These are phyloP conservation scores for Oeneis ivallda DNA, from an alignment of 2,888 invertebrate genomes.

Conservation along the genomic window DNA sequence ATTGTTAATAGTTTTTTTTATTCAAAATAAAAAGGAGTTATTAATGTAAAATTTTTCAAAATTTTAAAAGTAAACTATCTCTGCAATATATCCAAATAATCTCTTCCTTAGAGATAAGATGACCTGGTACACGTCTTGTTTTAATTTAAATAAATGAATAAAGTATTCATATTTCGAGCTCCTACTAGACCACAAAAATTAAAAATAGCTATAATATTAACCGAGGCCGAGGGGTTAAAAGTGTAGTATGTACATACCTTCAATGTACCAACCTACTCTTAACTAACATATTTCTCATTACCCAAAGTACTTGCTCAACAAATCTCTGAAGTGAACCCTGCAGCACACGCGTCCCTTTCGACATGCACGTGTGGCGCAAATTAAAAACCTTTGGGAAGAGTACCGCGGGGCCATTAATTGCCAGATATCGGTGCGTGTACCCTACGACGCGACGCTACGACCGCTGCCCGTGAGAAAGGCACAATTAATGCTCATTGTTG, in stretches of 20 bases:
- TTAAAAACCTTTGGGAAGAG: constrained; percentile 68
- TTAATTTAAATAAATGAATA: too few species aligned
- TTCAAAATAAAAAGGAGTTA: too few species aligned
- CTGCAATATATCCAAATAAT: too few species aligned
- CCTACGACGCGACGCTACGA: constrained; percentile 44
- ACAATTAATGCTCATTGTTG: constrained; percentile 55
- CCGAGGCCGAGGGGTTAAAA: neutral
- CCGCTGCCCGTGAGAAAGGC: constrained; percentile 56
- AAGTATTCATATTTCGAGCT: too few species aligned
- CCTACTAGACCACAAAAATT: too few species aligned
- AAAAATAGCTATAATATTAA: too few species aligned
- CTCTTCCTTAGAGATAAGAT: too few species aligned
- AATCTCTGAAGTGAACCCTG: constrained; percentile 37
- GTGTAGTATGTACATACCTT: neutral
- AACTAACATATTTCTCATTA: constrained; percentile 36
- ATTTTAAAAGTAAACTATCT: too few species aligned
- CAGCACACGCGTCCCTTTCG: constrained; percentile 69
- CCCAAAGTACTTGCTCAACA: constrained; percentile 34
- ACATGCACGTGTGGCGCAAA: constrained; percentile 72
- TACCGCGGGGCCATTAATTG: constrained; percentile 66
- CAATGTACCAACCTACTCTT: neutral
- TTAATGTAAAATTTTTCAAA: too few species aligned
- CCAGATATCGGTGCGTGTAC: constrained; percentile 52
- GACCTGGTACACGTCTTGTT: too few species aligned
- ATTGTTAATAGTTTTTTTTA: too few species aligned